A percentile compares a stretch with the other conserved stretches of the same genome.
These are phyloP conservation scores for Campylomormyrus tamandua DNA, from an alignment of 2,113 vertebrate species.

Conservation along the genomic window DNA sequence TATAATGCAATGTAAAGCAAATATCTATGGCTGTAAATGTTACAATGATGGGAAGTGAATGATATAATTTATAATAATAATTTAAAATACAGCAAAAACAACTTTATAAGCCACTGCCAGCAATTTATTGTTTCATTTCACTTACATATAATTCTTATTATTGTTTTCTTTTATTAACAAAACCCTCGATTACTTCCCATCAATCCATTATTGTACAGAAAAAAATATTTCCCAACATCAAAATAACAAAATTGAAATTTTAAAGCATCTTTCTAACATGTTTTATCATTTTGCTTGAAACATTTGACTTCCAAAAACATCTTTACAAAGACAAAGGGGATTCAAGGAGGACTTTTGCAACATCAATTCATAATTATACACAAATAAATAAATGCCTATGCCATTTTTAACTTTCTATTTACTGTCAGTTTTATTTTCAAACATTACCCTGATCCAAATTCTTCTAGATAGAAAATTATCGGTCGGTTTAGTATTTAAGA, in stretches of 20 bases:
- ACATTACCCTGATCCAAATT: background rate
- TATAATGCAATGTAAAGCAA: background rate
- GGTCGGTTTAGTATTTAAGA: background rate
- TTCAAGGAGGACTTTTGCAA: background rate
- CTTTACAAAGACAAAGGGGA: background rate
- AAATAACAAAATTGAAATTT: background rate
- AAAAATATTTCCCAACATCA: background rate
- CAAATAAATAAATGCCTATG: background rate
- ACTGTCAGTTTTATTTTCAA: background rate
- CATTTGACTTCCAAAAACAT: background rate
- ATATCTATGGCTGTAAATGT: background rate
- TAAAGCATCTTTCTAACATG: background rate
- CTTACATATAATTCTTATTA: background rate
- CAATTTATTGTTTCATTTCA: background rate
- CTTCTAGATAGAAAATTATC: background rate
- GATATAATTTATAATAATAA: background rate
- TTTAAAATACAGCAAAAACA: background rate
- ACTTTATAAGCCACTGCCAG: background rate
- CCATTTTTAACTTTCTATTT: background rate
- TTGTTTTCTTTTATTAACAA: background rate
- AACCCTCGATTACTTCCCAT: background rate
- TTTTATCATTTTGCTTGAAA: background rate
- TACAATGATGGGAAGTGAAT: background rate
- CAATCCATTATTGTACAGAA: background rate
- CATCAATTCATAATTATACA: background rate